A percentile compares a stretch with the other conserved stretches of the same genome.
phyloP scores from a whole-genome alignment of 2,113 vertebrate species.

The Baryphthengus martii region DNA sequence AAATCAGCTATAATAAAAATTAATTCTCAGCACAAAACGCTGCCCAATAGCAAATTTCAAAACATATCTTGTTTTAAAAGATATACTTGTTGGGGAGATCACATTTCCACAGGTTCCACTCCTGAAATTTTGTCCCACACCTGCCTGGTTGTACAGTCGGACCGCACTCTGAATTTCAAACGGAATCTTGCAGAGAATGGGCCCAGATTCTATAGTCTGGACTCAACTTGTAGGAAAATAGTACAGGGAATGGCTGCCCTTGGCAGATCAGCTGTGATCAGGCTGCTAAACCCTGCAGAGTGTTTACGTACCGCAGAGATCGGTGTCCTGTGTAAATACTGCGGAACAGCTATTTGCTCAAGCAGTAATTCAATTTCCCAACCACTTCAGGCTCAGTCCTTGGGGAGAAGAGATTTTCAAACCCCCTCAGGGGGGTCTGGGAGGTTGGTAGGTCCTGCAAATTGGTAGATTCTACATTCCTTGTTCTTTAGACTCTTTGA shows the following conservation, averaged over 20 bases:
- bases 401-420: not conserved
- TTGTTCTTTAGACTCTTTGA: not conserved
- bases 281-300: not conserved
- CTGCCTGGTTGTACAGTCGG: not conserved
- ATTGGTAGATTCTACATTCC: not conserved
- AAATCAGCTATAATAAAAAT: not conserved
- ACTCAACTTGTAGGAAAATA: not conserved
- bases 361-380: not conserved
- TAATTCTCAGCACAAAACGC: not conserved
- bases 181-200: not conserved
- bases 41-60: not conserved
- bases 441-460: not conserved
- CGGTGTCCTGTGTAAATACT: not conserved
- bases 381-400: not conserved
- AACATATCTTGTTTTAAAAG: not conserved
- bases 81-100: not conserved
- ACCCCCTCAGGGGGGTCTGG: not conserved
- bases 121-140: not conserved
- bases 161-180: not conserved
- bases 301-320: not conserved
- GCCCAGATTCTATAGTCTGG: not conserved
- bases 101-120: not conserved
- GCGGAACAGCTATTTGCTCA: not conserved
- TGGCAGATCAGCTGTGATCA: not conserved
- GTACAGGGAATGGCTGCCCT: not conserved